phyloP scores from a whole-genome alignment of 2,797 vertebrate genomes.

The Neosilurus hyrtlii region DNA sequence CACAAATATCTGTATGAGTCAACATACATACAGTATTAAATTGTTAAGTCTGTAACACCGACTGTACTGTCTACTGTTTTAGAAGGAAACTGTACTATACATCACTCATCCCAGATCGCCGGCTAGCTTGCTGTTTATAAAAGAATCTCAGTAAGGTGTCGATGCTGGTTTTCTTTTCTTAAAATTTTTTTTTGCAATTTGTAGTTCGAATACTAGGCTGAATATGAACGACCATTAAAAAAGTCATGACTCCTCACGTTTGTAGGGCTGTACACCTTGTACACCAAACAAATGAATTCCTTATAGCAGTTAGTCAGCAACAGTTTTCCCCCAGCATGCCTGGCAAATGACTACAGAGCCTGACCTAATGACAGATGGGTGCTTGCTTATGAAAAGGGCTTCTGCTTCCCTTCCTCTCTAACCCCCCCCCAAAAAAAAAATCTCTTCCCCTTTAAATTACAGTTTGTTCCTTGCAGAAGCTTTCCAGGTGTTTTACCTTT shows the following conservation, averaged over 20 bases:
- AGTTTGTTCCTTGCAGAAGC: slow-evolving; percentile 50
- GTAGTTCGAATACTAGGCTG: background rate
- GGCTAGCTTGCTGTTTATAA: background rate
- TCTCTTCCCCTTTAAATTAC: slow-evolving; percentile 65
- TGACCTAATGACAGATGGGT: slow-evolving; percentile 59
- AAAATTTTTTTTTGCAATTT: background rate
- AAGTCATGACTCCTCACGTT: background rate
- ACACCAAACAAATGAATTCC: slow-evolving; percentile 1
- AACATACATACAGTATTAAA: background rate
- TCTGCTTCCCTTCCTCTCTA: slow-evolving; percentile 42
- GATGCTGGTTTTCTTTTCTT: background rate
- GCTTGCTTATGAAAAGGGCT: slow-evolving; percentile 44
- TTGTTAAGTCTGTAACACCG: background rate
- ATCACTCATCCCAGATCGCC: background rate
- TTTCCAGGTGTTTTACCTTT: slow-evolving; percentile 67
- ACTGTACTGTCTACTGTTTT: background rate
- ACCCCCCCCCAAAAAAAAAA: background rate
- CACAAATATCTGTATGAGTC: background rate
- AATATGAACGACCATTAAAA: background rate
- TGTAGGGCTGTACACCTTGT: background rate
- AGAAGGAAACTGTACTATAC: background rate
- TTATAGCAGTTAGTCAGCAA: slow-evolving; percentile 25
- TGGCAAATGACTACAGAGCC: slow-evolving; percentile 60
- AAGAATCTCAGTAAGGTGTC: background rate
- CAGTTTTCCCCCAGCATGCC: slow-evolving; percentile 52